Percentiles rank a stretch among this genome's conserved stretches.
Evolutionary conservation across 2,888 invertebrate genomes (phyloP).

Genomic region (Anarsia innoxiella): DNA sequence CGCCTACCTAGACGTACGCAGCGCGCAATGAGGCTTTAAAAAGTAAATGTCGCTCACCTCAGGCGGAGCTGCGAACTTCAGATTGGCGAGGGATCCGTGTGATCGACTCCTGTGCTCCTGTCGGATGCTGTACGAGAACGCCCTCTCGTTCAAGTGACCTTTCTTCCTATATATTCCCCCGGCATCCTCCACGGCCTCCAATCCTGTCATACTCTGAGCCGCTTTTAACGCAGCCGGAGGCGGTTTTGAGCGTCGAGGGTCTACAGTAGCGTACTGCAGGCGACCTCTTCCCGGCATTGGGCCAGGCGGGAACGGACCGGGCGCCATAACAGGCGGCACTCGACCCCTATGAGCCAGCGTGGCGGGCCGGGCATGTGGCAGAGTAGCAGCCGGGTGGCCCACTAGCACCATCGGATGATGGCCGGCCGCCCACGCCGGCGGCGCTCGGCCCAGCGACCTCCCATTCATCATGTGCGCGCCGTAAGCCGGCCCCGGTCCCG

Average conservation of each 20-base stretch:
- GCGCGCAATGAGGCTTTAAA: not conserved
- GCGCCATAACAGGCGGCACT: conserved; percentile 74
- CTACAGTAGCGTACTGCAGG: conserved; percentile 77
- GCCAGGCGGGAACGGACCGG: conserved; percentile 56
- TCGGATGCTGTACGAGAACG: conserved; percentile 94
- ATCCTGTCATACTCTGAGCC: conserved; percentile 79
- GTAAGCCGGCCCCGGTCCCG: conserved; percentile 52
- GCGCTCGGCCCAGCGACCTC: conserved; percentile 59
- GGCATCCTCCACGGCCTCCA: conserved; percentile 78
- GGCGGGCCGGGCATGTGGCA: conserved; percentile 62
- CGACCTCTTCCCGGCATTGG: conserved; percentile 55
- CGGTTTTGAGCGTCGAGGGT: conserved; percentile 78
- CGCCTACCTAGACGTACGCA: too few relatives aligned
- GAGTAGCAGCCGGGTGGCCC: conserved; percentile 61
- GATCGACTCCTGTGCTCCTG: conserved; percentile 95
- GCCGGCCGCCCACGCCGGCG: conserved; percentile 57
- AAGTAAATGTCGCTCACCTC: conserved; percentile 47
- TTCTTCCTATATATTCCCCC: conserved; percentile 90
- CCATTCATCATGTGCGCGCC: conserved; percentile 47
- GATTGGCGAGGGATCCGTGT: conserved; percentile 92
- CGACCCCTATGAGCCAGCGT: conserved; percentile 75
- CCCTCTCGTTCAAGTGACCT: conserved; percentile 93
- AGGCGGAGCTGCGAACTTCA: conserved; percentile 89
- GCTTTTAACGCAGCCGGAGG: conserved; percentile 78
- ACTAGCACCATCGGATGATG: conserved; percentile 70